Base-by-base conservation (phyloP, 2,113 vertebrate genomes). In the Pterocles orientalis region DNA sequence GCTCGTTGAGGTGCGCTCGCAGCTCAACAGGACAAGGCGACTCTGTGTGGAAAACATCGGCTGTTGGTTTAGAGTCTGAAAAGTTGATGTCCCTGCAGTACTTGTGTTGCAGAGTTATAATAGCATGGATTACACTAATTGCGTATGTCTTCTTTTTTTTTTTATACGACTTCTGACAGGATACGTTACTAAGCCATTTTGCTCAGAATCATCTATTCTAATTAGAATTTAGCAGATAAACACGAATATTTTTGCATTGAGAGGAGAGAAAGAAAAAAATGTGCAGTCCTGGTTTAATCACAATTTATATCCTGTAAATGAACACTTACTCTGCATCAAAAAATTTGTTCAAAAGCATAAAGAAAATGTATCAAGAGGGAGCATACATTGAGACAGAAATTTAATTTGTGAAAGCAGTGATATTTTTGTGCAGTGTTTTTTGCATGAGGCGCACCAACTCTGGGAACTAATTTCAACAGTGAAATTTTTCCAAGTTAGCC, bases 1-100 rank as follows among this genome's bases (percentile, higher is more conserved):
- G 41, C 5, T 18, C 29, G 11, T 12, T 14, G 33, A 1, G 6
- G 53, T 1, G 75, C 66, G 18, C 57, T 3, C 4, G 83, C 41
- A 6, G 57, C 66, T 0, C 41, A 1, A 2, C 33, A 0, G 82
- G 60, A 1, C 34, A 3, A 0, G 6, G 0, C 2, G 47, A 62
- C 14, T 28, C 28, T 8, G 2, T 1, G 28, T 3, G 82, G 54
- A 2, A 26, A 66, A 12, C 1, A 2, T 3, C 8, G 11, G 7
- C 2, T 60, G 0, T 8, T 17, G 2, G 6, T 9, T 14, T 3
- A 0, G 10, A 10, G 23, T 6, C 31, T 21, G 66, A 2, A 9
- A 62, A 70, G 45, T 9, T 36, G 10, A 1, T 8, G 51, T 29
- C 20, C 24, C 50, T 2, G 0, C 25, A 6, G 34, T 2, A 5